phyloP scores from a whole-genome alignment of 2,888 invertebrate genomes.

The Xylota segnis region DNA sequence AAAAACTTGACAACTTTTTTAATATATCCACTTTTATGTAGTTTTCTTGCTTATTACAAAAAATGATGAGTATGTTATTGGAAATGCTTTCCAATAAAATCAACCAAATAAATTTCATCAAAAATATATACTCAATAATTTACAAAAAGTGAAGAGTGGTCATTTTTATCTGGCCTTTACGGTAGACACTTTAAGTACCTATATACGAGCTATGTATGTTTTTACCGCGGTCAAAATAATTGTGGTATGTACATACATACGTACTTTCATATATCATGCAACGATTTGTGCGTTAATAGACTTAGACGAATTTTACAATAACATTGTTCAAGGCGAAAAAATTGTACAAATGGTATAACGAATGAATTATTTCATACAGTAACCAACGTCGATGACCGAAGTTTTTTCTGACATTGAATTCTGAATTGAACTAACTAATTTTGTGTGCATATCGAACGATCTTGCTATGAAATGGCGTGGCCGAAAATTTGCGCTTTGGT shows the following conservation, averaged over 20 bases:
- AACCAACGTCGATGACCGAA: constrained; percentile 61
- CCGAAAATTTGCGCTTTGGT: constrained; percentile 22
- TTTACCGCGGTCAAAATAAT: neutral
- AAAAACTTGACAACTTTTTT: too few species aligned
- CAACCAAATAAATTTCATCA: too few species aligned
- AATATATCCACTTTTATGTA: too few species aligned
- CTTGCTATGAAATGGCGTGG: constrained; percentile 15
- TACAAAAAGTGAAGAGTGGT: too few species aligned
- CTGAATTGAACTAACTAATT: constrained; percentile 50
- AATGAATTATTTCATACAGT: constrained; percentile 51
- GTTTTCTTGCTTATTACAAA: too few species aligned
- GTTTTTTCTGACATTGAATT: constrained; percentile 64
- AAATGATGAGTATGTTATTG: too few species aligned
- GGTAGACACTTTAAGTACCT: neutral
- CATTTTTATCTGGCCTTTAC: too few species aligned
- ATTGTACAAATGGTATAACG: constrained; percentile 39
- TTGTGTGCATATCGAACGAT: constrained; percentile 6
- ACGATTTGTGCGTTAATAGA: constrained; percentile 2
- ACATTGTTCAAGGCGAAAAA: constrained; percentile 52
- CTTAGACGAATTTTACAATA: constrained; percentile 25
- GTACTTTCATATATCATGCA: neutral
- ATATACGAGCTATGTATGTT: neutral
- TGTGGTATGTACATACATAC: neutral
- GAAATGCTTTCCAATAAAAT: too few species aligned
- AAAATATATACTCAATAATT: too few species aligned